phyloP scores from a whole-genome alignment of 2,113 vertebrate genomes.

The Calypte anna region DNA sequence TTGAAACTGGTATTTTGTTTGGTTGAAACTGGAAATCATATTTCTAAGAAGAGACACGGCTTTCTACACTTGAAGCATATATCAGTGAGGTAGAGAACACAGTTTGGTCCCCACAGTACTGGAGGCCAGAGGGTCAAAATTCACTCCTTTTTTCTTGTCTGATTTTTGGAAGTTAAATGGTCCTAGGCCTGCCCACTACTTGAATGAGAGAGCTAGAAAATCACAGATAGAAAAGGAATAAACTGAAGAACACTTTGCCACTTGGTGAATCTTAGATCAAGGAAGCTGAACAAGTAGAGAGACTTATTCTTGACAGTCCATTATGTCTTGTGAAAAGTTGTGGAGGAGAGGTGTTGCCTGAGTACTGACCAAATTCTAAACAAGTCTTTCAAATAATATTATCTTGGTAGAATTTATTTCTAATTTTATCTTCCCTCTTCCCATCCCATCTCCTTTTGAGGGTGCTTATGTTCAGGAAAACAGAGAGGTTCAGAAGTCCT shows the following conservation, averaged over 20 bases:
- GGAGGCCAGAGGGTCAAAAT: neutral
- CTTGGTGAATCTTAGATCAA: neutral
- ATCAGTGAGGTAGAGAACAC: neutral
- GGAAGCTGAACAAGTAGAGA: neutral
- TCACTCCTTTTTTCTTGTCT: neutral
- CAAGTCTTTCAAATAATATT: neutral
- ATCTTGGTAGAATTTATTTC: neutral
- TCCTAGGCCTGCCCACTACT: neutral
- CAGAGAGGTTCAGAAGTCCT: neutral
- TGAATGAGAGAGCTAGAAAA: neutral
- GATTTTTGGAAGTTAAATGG: neutral
- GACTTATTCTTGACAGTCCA: neutral
- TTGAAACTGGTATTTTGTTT: neutral
- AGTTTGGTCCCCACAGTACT: neutral
- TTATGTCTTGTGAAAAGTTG: neutral
- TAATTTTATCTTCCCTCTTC: neutral
- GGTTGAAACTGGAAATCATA: neutral
- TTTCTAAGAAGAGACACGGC: neutral
- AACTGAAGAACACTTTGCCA: neutral
- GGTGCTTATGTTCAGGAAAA: neutral
- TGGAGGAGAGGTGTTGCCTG: neutral
- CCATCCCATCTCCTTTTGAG: neutral
- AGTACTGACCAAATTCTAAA: neutral
- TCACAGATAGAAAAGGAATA: neutral
- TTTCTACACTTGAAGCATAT: neutral